Conservation (phyloP, 2,888 invertebrate species). For the Timandra comae region DNA sequence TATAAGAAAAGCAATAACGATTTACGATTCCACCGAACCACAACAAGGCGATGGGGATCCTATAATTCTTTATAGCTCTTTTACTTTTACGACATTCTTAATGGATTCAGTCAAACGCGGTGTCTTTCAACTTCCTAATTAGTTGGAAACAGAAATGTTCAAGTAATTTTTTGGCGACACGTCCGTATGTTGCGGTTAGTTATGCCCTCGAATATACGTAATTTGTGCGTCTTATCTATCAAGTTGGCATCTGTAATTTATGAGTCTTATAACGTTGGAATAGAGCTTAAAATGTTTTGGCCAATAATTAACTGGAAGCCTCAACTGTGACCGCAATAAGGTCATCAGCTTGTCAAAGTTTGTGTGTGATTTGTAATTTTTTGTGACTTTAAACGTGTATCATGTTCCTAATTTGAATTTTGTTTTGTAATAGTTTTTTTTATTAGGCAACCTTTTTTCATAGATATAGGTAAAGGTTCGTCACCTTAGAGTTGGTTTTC, state of each 20-base stretch:
- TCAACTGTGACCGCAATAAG: slow-evolving; percentile 18
- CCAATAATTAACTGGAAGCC: slow-evolving; percentile 16
- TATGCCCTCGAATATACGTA: slow-evolving; percentile 6
- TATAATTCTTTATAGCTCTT: slow-evolving; percentile 5
- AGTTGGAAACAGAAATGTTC: slow-evolving; percentile 31
- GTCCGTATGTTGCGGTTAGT: slow-evolving; percentile 14
- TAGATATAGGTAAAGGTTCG: too few species aligned
- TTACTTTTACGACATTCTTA: slow-evolving; percentile 26
- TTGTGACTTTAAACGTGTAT: neutral
- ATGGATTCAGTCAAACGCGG: slow-evolving; percentile 42
- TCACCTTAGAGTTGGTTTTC: too few species aligned
- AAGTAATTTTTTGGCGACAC: slow-evolving; percentile 24
- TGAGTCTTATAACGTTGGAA: slow-evolving; percentile 5
- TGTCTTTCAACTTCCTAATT: slow-evolving; percentile 49
- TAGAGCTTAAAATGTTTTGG: slow-evolving; percentile 7
- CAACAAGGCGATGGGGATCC: slow-evolving; percentile 15
- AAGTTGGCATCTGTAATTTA: slow-evolving; percentile 6
- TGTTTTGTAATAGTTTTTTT: too few species aligned
- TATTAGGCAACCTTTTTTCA: too few species aligned
- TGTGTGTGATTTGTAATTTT: slow-evolving; percentile 5
- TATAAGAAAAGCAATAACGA: slow-evolving; percentile 19
- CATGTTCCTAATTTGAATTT: neutral
- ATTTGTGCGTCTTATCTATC: slow-evolving; percentile 10
- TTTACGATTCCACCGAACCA: slow-evolving; percentile 19
- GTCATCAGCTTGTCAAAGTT: slow-evolving; percentile 15